These are phyloP conservation scores for Muntiacus reevesi DNA, from an alignment of 2,113 vertebrate genomes.

Conservation along the genomic window DNA sequence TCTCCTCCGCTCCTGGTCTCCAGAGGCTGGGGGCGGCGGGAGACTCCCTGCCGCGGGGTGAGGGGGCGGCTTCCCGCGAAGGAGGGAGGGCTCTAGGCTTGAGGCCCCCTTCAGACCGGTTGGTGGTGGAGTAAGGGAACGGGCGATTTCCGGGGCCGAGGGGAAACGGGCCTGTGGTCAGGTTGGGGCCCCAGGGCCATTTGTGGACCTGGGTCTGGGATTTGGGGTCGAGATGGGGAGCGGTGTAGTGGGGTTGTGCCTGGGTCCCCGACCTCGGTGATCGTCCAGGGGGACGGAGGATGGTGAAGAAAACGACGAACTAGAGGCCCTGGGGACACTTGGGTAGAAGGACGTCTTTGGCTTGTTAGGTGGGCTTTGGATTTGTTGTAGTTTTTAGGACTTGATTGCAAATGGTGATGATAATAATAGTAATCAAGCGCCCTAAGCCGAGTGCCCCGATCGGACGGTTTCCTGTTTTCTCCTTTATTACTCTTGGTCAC, in stretches of 20 bases:
- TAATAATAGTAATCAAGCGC: slow-evolving; percentile 48
- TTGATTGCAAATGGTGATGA: slow-evolving; percentile 41
- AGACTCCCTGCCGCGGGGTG: not conserved
- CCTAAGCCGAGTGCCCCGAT: slow-evolving; percentile 6
- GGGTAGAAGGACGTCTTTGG: not conserved
- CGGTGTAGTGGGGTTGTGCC: not conserved
- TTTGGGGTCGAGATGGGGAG: not conserved
- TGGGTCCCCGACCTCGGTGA: not conserved
- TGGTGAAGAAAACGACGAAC: not conserved
- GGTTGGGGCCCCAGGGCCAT: not conserved
- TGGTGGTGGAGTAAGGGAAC: not conserved
- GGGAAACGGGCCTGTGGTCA: not conserved
- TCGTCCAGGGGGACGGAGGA: not conserved
- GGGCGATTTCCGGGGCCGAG: slow-evolving; percentile 18
- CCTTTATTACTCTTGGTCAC: slow-evolving; percentile 9
- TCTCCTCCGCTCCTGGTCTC: not conserved
- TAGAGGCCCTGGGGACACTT: not conserved
- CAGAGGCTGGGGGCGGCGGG: slow-evolving; percentile 17
- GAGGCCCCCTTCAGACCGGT: not conserved
- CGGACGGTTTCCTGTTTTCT: slow-evolving; percentile 61
- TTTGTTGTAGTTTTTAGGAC: slow-evolving; percentile 20
- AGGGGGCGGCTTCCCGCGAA: slow-evolving; percentile 39
- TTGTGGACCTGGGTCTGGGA: not conserved
- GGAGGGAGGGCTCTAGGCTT: not conserved
- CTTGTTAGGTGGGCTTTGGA: slow-evolving; percentile 22